phyloP scores from a whole-genome alignment of 1,140 invertebrate species.

The Aleiodes sp. region DNA sequence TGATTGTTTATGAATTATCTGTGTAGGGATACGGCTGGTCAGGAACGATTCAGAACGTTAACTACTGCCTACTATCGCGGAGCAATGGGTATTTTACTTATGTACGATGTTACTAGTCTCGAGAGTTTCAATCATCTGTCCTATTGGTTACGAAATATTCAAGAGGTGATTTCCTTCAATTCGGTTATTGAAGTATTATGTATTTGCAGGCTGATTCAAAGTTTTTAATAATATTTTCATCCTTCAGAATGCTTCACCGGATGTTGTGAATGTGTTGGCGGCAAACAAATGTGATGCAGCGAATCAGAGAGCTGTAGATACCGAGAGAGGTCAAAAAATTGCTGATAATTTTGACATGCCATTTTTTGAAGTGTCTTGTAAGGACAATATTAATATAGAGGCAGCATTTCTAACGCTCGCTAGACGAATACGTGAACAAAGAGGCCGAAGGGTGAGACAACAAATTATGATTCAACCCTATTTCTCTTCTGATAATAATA shows the following conservation, averaged over 20 bases:
- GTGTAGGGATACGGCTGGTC: constrained; percentile 71
- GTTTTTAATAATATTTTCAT: constrained; percentile 28
- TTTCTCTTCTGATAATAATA: background rate
- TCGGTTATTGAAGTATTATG: background rate
- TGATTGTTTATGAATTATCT: constrained; percentile 29
- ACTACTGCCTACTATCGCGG: constrained; percentile 89
- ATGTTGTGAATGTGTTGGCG: constrained; percentile 84
- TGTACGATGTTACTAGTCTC: constrained; percentile 88
- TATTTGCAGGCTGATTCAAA: constrained; percentile 15
- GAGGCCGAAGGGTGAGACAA: constrained; percentile 74
- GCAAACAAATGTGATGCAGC: constrained; percentile 86
- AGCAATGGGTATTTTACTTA: constrained; percentile 86
- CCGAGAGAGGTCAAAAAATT: constrained; percentile 84
- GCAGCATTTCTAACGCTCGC: constrained; percentile 85
- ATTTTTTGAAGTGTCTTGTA: constrained; percentile 92
- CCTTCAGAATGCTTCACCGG: constrained; percentile 83
- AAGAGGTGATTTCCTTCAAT: constrained; percentile 73
- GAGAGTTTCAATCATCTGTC: constrained; percentile 88
- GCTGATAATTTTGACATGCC: constrained; percentile 92
- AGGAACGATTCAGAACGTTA: constrained; percentile 82
- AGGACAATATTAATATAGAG: constrained; percentile 90
- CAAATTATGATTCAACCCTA: background rate
- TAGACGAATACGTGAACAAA: constrained; percentile 81
- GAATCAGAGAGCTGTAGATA: constrained; percentile 77
- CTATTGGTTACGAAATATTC: constrained; percentile 87